Conservation (phyloP, 1,140 invertebrate genomes). For the Aphaenogaster floridana region DNA sequence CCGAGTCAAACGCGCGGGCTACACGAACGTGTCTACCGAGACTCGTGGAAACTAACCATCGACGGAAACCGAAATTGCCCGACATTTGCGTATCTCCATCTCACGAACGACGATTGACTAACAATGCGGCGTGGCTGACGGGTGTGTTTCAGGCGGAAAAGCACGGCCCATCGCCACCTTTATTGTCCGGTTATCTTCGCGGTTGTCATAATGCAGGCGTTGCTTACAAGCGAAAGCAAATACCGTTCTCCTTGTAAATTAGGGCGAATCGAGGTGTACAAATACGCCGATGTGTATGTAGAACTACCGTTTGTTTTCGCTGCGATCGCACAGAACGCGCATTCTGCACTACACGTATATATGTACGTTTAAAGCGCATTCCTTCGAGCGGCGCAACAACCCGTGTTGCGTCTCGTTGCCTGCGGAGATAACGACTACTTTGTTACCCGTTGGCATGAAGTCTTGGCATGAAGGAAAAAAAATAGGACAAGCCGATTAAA, state of each 20-base stretch:
- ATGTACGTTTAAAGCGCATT: constrained; percentile 49
- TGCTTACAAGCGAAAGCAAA: constrained; percentile 26
- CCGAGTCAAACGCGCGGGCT: background rate
- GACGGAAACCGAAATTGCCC: background rate
- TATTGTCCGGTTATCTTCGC: constrained; percentile 11
- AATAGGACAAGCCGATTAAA: constrained; percentile 30
- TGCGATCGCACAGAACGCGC: constrained; percentile 13
- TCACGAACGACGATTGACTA: constrained; percentile 49
- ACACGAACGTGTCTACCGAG: background rate
- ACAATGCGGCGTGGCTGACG: constrained; percentile 2
- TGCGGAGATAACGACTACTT: constrained; percentile 34
- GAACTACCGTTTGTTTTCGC: constrained; percentile 63
- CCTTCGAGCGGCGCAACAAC: constrained; percentile 42
- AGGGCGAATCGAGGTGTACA: constrained; percentile 37
- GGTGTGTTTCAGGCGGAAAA: constrained; percentile 17
- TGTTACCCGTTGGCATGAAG: background rate
- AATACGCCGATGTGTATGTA: constrained; percentile 42
- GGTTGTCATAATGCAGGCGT: background rate
- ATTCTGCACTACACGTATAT: background rate
- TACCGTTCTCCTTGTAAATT: constrained; percentile 53
- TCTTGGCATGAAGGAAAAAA: background rate
- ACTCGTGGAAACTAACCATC: constrained; percentile 2
- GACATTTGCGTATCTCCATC: constrained; percentile 52
- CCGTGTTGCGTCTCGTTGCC: constrained; percentile 31
- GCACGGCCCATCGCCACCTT: constrained; percentile 9